Evolutionary conservation across 2,797 vertebrate genomes (phyloP).

Genomic region (Natrix natrix): DNA sequence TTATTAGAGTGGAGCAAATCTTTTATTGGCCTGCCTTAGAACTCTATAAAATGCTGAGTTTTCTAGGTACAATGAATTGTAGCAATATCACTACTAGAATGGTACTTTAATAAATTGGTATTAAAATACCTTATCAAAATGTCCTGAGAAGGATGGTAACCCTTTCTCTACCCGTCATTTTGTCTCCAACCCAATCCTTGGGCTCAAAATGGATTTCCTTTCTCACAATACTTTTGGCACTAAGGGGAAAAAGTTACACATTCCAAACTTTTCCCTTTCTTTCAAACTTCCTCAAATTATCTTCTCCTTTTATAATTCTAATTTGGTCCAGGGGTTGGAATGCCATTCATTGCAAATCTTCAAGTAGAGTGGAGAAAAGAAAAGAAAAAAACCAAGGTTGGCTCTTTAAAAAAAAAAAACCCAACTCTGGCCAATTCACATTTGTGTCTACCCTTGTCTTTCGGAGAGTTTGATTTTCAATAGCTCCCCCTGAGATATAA

Average conservation of each 20-base stretch:
- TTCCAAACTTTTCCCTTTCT: constrained; percentile 49
- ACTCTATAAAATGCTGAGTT: constrained; percentile 85
- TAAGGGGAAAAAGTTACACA: constrained; percentile 45
- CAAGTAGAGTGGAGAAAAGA: neutral
- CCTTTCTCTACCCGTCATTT: constrained; percentile 71
- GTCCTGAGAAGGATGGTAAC: constrained; percentile 77
- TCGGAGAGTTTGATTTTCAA: neutral
- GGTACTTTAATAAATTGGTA: constrained; percentile 83
- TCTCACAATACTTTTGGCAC: constrained; percentile 53
- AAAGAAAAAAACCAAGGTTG: neutral
- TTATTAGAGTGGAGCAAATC: constrained; percentile 83
- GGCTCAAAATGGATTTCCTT: constrained; percentile 57
- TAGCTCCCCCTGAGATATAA: neutral
- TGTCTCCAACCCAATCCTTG: neutral
- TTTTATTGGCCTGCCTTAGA: constrained; percentile 83
- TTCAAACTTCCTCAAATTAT: constrained; percentile 64
- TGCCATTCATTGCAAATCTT: constrained; percentile 29
- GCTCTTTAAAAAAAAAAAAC: neutral
- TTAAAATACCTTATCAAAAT: constrained; percentile 84
- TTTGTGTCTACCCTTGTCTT: neutral
- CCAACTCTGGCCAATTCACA: neutral
- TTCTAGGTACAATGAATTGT: constrained; percentile 82
- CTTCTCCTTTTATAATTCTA: constrained; percentile 53
- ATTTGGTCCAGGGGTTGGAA: constrained; percentile 53
- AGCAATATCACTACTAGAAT: constrained; percentile 79